These are phyloP conservation scores for Cerastis rubricosa DNA, from an alignment of 2,888 invertebrate species.

Conservation along the genomic window DNA sequence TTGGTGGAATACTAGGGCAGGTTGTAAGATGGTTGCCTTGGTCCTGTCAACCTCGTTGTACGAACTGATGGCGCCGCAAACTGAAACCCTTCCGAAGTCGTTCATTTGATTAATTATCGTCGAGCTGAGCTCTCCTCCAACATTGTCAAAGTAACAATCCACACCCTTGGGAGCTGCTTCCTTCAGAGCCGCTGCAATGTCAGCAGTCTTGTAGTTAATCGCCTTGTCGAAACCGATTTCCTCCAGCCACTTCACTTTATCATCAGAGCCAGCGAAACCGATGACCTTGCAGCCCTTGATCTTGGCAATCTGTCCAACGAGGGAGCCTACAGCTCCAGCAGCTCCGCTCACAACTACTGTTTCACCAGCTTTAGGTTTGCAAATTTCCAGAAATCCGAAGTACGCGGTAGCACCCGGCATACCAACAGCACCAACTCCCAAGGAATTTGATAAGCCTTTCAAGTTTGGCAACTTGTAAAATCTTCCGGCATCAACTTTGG, in stretches of 20 bases:
- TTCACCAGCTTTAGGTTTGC: conserved; percentile 93
- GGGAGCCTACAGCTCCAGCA: conserved; percentile 94
- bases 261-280: conserved; percentile 92
- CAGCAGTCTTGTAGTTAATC: conserved; percentile 93
- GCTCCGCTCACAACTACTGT: conserved; percentile 93
- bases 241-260: conserved; percentile 83
- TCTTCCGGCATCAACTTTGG: conserved; percentile 45
- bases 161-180: conserved; percentile 91
- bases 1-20: conserved; percentile 89
- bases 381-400: conserved; percentile 93
- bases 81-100: conserved; percentile 89
- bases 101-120: conserved; percentile 91
- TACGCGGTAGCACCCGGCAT: conserved; percentile 94
- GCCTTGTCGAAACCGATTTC: conserved; percentile 92
- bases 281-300: conserved; percentile 92
- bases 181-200: conserved; percentile 87
- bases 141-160: conserved; percentile 94
- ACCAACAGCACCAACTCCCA: conserved; percentile 92
- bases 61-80: conserved; percentile 83
- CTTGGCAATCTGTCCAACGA: conserved; percentile 95
- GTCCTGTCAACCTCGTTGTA: conserved; percentile 77
- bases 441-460: conserved; percentile 88
- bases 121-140: conserved; percentile 92
- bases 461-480: conserved; percentile 89
- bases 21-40: conserved; percentile 88